Evolutionary conservation across 1,140 invertebrate species (phyloP).

Genomic region (Pachypeltis micranthus): DNA sequence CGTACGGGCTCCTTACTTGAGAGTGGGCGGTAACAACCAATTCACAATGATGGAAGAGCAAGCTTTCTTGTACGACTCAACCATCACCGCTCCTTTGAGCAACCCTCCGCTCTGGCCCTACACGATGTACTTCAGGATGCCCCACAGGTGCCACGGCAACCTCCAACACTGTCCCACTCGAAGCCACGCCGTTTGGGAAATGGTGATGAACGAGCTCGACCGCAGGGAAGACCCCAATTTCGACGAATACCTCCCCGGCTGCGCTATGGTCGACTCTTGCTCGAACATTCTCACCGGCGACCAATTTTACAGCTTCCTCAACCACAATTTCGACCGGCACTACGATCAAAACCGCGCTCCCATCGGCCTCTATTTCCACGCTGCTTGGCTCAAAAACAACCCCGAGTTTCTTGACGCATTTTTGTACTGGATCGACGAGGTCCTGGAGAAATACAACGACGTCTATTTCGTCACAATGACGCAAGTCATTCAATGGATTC

Average conservation of each 20-base stretch:
- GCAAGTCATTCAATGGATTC: constrained; percentile 93
- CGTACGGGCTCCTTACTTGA: constrained; percentile 80
- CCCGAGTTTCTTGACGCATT: constrained; percentile 87
- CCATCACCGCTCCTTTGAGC: constrained; percentile 82
- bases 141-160: constrained; percentile 86
- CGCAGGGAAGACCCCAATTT: constrained; percentile 80
- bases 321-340: constrained; percentile 91
- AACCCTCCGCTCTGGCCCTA: constrained; percentile 93
- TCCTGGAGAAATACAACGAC: constrained; percentile 74
- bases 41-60: constrained; percentile 98
- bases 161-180: constrained; percentile 84
- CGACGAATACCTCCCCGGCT: constrained; percentile 84
- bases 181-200: constrained; percentile 89
- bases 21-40: constrained; percentile 91
- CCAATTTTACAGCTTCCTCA: constrained; percentile 91
- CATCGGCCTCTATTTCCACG: constrained; percentile 88
- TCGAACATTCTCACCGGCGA: constrained; percentile 85
- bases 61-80: constrained; percentile 89
- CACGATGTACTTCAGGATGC: constrained; percentile 96
- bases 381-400: constrained; percentile 90
- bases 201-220: constrained; percentile 95
- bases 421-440: constrained; percentile 89
- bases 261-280: constrained; percentile 93
- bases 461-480: constrained; percentile 97
- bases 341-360: constrained; percentile 89